phyloP scores from a whole-genome alignment of 1,140 invertebrate species.

The Battus philenor region DNA sequence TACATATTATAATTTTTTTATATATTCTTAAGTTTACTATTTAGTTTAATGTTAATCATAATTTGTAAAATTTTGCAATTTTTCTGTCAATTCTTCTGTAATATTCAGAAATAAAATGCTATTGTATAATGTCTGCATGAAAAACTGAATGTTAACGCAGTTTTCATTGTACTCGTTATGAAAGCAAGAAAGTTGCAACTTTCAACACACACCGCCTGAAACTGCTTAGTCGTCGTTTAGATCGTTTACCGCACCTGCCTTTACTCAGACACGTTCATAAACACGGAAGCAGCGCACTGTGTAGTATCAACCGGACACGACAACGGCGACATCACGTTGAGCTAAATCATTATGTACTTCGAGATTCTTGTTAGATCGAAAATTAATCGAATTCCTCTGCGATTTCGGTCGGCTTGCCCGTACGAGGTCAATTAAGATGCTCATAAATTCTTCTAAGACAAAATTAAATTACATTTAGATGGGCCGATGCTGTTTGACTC shows the following conservation, averaged over 20 bases:
- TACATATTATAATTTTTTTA: too few relatives aligned
- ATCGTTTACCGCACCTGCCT: neutral
- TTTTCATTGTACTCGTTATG: conserved; percentile 15
- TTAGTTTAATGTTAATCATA: conserved; percentile 22
- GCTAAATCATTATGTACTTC: conserved; percentile 3
- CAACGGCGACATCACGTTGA: too few relatives aligned
- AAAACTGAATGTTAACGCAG: conserved; percentile 5
- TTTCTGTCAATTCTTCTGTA: conserved; percentile 62
- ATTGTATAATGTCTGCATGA: conserved; percentile 28
- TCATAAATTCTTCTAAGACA: conserved; percentile 9
- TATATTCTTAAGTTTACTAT: too few relatives aligned
- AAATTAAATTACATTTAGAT: conserved; percentile 12
- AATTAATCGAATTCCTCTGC: conserved; percentile 1
- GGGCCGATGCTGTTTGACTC: neutral
- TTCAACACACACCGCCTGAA: neutral
- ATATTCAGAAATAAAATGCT: conserved; percentile 38
- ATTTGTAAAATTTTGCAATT: conserved; percentile 57
- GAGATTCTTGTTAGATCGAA: too few relatives aligned
- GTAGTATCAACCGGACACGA: too few relatives aligned
- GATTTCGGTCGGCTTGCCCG: neutral
- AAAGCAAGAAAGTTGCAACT: neutral
- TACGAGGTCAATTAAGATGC: conserved; percentile 12
- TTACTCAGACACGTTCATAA: too few relatives aligned
- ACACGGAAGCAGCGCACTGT: too few relatives aligned
- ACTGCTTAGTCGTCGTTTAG: neutral